Base-by-base conservation (phyloP, 1,140 invertebrate genomes). In the Mycetomoellerius zeteki region DNA sequence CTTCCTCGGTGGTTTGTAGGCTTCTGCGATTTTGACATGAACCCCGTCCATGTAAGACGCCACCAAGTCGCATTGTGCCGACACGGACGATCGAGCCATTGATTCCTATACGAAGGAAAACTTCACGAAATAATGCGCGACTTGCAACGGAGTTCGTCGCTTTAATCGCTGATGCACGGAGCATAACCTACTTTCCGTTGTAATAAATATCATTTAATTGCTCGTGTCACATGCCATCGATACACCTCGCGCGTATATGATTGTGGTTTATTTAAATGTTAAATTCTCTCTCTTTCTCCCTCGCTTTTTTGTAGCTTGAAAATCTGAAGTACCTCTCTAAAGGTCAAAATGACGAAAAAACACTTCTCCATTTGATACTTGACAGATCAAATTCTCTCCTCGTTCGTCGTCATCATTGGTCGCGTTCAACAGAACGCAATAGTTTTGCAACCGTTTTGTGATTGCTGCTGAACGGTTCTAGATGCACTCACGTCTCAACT, bases 11-110 rank as follows among this genome's bases (percentile, higher is more conserved):
- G 97, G 97, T 94, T 98, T 97, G 91, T 98, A 98, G 86, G 97
- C 97, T 95, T 98, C 97, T 65, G 97, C 97, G 93, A 98, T 98
- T 96, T 98, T 98, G 62, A 98, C 98, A 82, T 97, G 97, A 86
- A 98, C 96, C 88, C 97, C 97, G 94, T 98, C 98, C 96, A 98
- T 97, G 89, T 97, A 97, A 86, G 94, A 95, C n/a, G 93, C 92
- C n/a, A 95, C 88, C 14, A 93, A 91, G 73, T 95, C 95, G 71
- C 90, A 94, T 85, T 94, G 93, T 3, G 86, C 89, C 21, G 93
- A 92, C 24, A 82, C 52, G 2, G 89, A 92, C 0, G 94, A 75
- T 78, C 93, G 89, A 52, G 94, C 88, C 95, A 95, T 95, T 47
- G 56, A 54, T 12, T 75, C 12, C 3, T 56, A 12, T 21, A 19